These are phyloP conservation scores for Zingel zingel DNA, from an alignment of 2,113 vertebrate species.

Conservation along the genomic window DNA sequence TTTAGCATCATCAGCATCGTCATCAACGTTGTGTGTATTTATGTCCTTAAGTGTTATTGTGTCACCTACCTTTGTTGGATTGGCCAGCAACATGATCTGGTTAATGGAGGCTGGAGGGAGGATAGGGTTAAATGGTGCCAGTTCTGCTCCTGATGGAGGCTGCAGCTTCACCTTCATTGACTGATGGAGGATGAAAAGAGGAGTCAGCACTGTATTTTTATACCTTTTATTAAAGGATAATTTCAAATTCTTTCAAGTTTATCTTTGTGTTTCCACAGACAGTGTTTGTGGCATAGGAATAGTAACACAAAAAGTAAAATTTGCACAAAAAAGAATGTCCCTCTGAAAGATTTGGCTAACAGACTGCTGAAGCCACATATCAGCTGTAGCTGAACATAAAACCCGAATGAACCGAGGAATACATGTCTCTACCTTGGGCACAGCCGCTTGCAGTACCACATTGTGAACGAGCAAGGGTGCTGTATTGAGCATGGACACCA, in stretches of 20 bases:
- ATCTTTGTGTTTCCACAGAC: background rate
- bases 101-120: constrained; percentile 94
- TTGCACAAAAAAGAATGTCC: too few relatives aligned
- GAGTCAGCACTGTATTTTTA: background rate
- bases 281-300: background rate
- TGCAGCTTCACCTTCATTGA: constrained; percentile 94
- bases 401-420: too few relatives aligned
- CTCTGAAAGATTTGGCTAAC: background rate
- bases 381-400: background rate
- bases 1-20: background rate
- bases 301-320: background rate
- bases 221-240: background rate
- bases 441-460: constrained; percentile 93
- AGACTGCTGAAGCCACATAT: background rate
- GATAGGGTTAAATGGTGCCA: constrained; percentile 93
- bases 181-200: constrained; percentile 42
- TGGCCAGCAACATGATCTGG: constrained; percentile 96
- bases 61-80: constrained; percentile 89
- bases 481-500: constrained; percentile 95
- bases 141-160: constrained; percentile 92
- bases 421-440: constrained; percentile 90
- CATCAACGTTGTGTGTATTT: background rate
- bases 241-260: background rate
- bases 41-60: background rate
- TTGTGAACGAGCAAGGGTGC: constrained; percentile 89